These are phyloP conservation scores for Musca vetustissima DNA, from an alignment of 1,140 invertebrate genomes.

Conservation along the genomic window DNA sequence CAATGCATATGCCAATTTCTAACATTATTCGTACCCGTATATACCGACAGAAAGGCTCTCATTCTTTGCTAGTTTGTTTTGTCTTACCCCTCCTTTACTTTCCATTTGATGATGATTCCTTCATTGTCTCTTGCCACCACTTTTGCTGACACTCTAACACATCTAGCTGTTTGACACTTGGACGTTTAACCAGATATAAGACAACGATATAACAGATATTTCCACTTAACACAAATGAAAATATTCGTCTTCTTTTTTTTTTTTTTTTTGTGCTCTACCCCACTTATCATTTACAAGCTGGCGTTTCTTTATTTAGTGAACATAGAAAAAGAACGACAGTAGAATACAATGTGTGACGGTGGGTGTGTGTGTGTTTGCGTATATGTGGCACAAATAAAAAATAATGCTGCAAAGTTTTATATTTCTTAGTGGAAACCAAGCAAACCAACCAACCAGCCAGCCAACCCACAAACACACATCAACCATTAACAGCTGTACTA, in stretches of 20 bases:
- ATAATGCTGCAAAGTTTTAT: too few relatives aligned
- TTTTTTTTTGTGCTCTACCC: too few relatives aligned
- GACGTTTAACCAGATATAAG: slow-evolving; percentile 22
- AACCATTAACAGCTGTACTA: too few relatives aligned
- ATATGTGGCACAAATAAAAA: too few relatives aligned
- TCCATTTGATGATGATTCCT: not conserved
- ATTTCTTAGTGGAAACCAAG: too few relatives aligned
- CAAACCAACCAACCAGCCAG: too few relatives aligned
- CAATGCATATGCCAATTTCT: slow-evolving; percentile 8
- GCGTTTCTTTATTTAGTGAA: not conserved
- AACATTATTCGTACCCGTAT: not conserved
- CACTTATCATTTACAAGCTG: too few relatives aligned
- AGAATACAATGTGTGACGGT: too few relatives aligned
- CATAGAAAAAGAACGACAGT: not conserved
- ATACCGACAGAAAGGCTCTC: not conserved
- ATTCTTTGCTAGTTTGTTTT: not conserved
- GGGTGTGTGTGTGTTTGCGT: too few relatives aligned
- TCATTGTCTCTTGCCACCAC: not conserved
- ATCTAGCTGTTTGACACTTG: slow-evolving; percentile 1
- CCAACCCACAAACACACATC: too few relatives aligned
- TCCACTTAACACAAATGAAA: slow-evolving; percentile 15
- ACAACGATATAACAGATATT: slow-evolving; percentile 20
- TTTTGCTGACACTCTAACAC: not conserved
- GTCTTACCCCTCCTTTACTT: not conserved
- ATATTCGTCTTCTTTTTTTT: too few relatives aligned